These are phyloP conservation scores for Oryzaephilus surinamensis DNA, from an alignment of 1,140 invertebrate genomes.

Conservation along the genomic window DNA sequence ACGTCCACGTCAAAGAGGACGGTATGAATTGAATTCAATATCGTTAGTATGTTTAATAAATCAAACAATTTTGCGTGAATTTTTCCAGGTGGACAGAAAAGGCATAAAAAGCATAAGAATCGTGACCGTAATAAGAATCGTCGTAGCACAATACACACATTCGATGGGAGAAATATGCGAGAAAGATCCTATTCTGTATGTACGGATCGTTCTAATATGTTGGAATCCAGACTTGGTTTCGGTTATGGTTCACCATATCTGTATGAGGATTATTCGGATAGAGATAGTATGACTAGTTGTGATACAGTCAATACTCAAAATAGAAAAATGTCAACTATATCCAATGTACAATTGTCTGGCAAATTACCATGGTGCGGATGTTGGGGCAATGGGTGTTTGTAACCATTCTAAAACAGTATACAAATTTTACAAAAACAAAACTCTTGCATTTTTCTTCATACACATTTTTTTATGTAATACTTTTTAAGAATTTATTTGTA, in stretches of 20 bases:
- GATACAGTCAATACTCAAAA: slow-evolving; percentile 36
- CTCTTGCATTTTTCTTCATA: slow-evolving; percentile 2
- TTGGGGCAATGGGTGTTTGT: slow-evolving; percentile 74
- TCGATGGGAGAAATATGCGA: slow-evolving; percentile 14
- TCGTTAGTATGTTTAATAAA: not conserved
- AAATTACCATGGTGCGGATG: slow-evolving; percentile 80
- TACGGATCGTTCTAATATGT: slow-evolving; percentile 28
- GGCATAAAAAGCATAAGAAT: slow-evolving; percentile 27
- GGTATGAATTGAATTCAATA: slow-evolving; percentile 8
- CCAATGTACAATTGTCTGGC: slow-evolving; percentile 41
- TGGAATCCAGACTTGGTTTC: slow-evolving; percentile 17
- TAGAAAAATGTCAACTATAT: slow-evolving; percentile 47
- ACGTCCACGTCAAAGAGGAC: slow-evolving; percentile 25
- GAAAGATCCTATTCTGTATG: slow-evolving; percentile 31
- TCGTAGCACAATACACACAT: slow-evolving; percentile 17
- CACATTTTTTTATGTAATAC: not conserved
- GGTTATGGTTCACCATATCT: slow-evolving; percentile 14
- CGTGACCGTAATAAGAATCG: slow-evolving; percentile 15
- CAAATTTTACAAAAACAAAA: slow-evolving; percentile 1
- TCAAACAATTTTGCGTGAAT: slow-evolving; percentile 14
- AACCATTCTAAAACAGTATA: not conserved
- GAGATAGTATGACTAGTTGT: slow-evolving; percentile 53
- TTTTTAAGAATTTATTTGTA: too few relatives aligned
- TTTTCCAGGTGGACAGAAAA: too few relatives aligned
- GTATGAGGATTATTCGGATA: slow-evolving; percentile 44